These are phyloP conservation scores for Acanthosepion lycidas DNA, from an alignment of 2,888 invertebrate species.

Conservation along the genomic window DNA sequence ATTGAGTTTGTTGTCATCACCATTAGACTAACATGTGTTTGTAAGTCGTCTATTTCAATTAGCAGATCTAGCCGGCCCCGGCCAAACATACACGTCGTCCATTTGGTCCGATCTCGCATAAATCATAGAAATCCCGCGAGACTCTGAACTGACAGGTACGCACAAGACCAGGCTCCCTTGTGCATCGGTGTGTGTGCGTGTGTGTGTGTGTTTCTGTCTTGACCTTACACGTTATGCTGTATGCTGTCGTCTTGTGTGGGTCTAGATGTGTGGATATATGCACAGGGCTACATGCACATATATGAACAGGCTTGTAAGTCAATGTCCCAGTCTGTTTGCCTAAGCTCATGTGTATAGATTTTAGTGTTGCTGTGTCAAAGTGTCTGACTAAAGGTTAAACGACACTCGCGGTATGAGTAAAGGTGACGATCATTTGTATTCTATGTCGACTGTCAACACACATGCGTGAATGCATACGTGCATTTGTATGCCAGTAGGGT, in stretches of 20 bases:
- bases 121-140: not conserved
- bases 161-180: not conserved
- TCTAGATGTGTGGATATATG: not conserved
- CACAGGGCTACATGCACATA: not conserved
- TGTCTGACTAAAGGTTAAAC: not conserved
- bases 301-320: not conserved
- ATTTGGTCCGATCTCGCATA: not conserved
- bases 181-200: not conserved
- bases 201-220: not conserved
- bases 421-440: constrained; percentile 21
- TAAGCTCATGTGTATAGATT: not conserved
- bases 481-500: not conserved
- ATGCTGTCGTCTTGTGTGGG: not conserved
- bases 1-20: constrained; percentile 14
- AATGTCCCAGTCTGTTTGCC: not conserved
- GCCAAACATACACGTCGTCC: constrained; percentile 13
- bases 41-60: constrained; percentile 23
- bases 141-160: not conserved
- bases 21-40: constrained; percentile 33
- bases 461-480: not conserved
- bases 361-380: not conserved
- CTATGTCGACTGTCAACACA: not conserved
- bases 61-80: not conserved
- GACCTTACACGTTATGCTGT: not conserved
- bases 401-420: not conserved